These are phyloP conservation scores for Saguinus midas DNA, from an alignment of 2,113 vertebrate genomes.

Conservation along the genomic window DNA sequence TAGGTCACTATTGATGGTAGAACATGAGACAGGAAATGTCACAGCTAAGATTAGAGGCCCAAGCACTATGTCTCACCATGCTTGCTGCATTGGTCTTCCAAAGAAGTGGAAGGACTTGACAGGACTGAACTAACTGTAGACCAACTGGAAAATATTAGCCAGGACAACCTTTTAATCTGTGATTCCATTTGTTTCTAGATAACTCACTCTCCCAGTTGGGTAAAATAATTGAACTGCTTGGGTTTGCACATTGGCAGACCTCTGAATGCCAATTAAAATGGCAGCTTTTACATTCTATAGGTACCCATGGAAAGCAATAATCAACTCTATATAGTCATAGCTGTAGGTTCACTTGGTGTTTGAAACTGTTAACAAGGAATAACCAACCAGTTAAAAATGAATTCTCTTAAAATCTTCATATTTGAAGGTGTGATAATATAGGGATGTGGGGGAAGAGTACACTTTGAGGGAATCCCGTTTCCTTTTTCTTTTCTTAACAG, in stretches of 20 bases:
- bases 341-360: background rate
- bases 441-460: background rate
- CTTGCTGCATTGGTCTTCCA: background rate
- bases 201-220: conserved; percentile 40
- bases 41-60: conserved; percentile 71
- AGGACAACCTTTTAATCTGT: conserved; percentile 43
- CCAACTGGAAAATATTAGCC: conserved; percentile 57
- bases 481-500: background rate
- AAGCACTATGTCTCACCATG: conserved; percentile 52
- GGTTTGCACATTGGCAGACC: conserved; percentile 10
- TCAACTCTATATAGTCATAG: background rate
- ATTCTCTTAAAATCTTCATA: conserved; percentile 36
- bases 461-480: background rate
- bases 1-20: conserved; percentile 68
- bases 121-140: conserved; percentile 62
- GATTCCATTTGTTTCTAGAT: conserved; percentile 42
- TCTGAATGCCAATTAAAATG: conserved; percentile 55
- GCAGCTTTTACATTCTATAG: conserved; percentile 52
- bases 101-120: background rate
- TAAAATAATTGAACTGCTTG: conserved; percentile 51
- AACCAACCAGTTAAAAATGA: conserved; percentile 13
- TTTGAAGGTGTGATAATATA: background rate
- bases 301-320: background rate
- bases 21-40: conserved; percentile 59
- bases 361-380: conserved; percentile 32